phyloP scores from a whole-genome alignment of 1,140 invertebrate genomes.

The Drosophila tsacasi region DNA sequence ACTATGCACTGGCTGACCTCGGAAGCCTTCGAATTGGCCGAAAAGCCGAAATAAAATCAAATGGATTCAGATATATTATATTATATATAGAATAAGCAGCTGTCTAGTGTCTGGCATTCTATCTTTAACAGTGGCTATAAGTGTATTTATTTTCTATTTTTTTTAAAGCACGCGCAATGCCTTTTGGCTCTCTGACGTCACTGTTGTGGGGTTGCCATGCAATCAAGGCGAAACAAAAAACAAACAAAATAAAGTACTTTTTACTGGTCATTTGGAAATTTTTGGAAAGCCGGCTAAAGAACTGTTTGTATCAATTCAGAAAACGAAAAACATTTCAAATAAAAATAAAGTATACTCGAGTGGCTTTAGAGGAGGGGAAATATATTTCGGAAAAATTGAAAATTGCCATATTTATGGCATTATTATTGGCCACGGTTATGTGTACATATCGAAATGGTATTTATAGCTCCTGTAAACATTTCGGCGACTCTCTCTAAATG shows the following conservation, averaged over 20 bases:
- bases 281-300: neutral
- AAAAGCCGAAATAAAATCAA: constrained; percentile 36
- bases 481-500: constrained; percentile 62
- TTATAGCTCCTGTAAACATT: constrained; percentile 60
- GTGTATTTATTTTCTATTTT: constrained; percentile 12
- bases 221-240: constrained; percentile 35
- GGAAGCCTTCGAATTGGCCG: constrained; percentile 28
- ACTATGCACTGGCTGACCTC: constrained; percentile 50
- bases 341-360: neutral
- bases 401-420: constrained; percentile 43
- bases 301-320: neutral
- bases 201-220: constrained; percentile 48
- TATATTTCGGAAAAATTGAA: constrained; percentile 6
- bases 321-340: neutral
- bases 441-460: constrained; percentile 45
- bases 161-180: constrained; percentile 23
- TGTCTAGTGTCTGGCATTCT: constrained; percentile 57
- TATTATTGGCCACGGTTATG: constrained; percentile 47
- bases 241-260: constrained; percentile 8
- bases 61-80: constrained; percentile 27
- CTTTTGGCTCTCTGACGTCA: constrained; percentile 45
- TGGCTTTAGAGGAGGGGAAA: neutral
- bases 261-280: constrained; percentile 7
- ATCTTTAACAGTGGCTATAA: constrained; percentile 52
- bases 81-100: constrained; percentile 42